Percentiles rank a stretch among this genome's conserved stretches.
These are phyloP conservation scores for Colinus virginianus DNA, from an alignment of 2,113 vertebrate genomes.

Conservation along the genomic window DNA sequence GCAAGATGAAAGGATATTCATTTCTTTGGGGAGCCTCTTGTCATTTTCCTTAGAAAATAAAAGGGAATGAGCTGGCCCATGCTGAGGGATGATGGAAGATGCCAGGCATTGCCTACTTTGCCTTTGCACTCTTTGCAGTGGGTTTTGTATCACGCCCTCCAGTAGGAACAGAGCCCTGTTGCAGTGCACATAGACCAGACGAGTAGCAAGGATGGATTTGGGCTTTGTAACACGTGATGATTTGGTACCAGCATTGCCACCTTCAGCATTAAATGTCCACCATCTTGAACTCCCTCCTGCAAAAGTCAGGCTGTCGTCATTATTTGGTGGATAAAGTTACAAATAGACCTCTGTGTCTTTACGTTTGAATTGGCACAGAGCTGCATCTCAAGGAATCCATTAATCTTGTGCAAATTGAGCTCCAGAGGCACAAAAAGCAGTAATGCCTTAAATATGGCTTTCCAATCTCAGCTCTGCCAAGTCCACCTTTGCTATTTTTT, in stretches of 20 bases:
- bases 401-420: conserved; percentile 34
- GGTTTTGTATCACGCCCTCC: background rate
- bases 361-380: conserved; percentile 40
- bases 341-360: conserved; percentile 20
- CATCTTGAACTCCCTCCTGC: conserved; percentile 19
- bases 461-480: background rate
- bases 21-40: conserved; percentile 1
- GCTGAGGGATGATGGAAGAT: background rate
- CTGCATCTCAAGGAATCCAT: conserved; percentile 22
- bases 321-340: background rate
- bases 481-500: conserved; percentile 2
- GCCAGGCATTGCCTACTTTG: background rate
- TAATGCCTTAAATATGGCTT: conserved; percentile 59
- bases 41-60: conserved; percentile 17
- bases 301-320: background rate
- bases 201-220: background rate
- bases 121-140: background rate
- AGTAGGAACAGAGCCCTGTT: background rate
- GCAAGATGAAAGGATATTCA: conserved; percentile 25
- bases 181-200: background rate
- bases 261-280: background rate
- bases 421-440: conserved; percentile 32
- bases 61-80: background rate
- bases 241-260: background rate
- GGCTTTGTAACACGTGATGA: background rate